These are phyloP conservation scores for Acanthosepion pharaonis DNA, from an alignment of 2,888 invertebrate genomes.

Conservation along the genomic window DNA sequence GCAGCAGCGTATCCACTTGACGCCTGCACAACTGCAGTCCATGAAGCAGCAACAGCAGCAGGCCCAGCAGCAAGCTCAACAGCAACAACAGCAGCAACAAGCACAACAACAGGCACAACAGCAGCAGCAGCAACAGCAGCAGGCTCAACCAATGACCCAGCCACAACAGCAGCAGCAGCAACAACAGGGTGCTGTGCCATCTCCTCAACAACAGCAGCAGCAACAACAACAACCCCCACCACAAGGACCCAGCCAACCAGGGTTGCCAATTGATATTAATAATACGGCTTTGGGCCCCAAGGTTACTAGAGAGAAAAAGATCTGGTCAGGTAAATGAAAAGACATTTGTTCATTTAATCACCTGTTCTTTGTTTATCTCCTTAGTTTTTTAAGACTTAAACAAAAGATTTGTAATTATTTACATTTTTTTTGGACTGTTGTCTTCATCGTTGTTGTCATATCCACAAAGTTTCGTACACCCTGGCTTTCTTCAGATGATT, in stretches of 20 bases:
- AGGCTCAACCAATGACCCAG: conserved; percentile 47
- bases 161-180: conserved; percentile 46
- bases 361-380: background rate
- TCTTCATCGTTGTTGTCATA: too few relatives aligned
- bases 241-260: background rate
- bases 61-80: conserved; percentile 35
- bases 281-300: background rate
- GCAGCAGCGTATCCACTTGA: conserved; percentile 40
- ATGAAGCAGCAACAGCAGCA: conserved; percentile 50
- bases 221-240: background rate
- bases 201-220: conserved; percentile 49
- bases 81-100: conserved; percentile 52
- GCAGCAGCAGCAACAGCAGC: conserved; percentile 51
- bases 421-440: too few relatives aligned
- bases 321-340: background rate
- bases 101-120: conserved; percentile 52
- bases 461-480: too few relatives aligned
- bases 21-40: conserved; percentile 24
- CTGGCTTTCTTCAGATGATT: too few relatives aligned
- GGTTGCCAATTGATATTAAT: background rate
- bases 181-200: conserved; percentile 48
- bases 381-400: background rate
- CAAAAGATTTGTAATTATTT: too few relatives aligned
- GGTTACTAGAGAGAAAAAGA: background rate
- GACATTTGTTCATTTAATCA: background rate